phyloP scores from a whole-genome alignment of 2,113 vertebrate species.

The Apteryx owenii region DNA sequence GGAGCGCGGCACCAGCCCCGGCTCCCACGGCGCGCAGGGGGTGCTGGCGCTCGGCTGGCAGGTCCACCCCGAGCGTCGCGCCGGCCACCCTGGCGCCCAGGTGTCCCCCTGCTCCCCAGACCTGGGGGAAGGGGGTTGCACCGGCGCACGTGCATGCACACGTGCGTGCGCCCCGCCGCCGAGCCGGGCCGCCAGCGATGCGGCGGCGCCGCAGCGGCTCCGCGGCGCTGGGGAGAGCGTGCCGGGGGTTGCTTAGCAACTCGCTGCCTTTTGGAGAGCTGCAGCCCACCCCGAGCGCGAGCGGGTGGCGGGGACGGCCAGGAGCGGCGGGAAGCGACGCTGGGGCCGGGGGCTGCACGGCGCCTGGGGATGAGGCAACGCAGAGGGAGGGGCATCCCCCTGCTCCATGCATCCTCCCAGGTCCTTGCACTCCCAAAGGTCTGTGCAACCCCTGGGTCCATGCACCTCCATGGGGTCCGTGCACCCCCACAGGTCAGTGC shows the following conservation, averaged over 20 bases:
- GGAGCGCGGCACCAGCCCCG: too few relatives aligned
- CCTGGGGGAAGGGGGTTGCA: background rate
- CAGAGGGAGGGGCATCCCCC: background rate
- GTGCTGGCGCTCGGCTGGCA: too few relatives aligned
- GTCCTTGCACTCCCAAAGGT: too few relatives aligned
- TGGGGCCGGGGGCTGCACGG: background rate
- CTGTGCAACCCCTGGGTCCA: too few relatives aligned
- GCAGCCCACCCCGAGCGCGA: slow-evolving; percentile 11
- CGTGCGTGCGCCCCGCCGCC: background rate
- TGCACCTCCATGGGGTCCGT: too few relatives aligned
- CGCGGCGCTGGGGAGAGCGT: background rate
- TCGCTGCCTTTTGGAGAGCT: slow-evolving; percentile 8
- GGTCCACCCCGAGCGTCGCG: too few relatives aligned
- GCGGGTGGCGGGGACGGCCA: background rate
- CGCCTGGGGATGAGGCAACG: background rate
- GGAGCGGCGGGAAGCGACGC: background rate
- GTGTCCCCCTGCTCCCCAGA: too few relatives aligned
- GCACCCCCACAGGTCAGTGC: too few relatives aligned
- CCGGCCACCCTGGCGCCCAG: too few relatives aligned
- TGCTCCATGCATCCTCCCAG: background rate
- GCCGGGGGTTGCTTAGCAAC: slow-evolving; percentile 71
- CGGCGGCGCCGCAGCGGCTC: background rate
- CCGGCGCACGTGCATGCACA: accelerated
- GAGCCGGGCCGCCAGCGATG: background rate
- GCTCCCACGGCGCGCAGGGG: too few relatives aligned